phyloP scores from a whole-genome alignment of 2,888 invertebrate genomes.

The Strigamia crassipes region DNA sequence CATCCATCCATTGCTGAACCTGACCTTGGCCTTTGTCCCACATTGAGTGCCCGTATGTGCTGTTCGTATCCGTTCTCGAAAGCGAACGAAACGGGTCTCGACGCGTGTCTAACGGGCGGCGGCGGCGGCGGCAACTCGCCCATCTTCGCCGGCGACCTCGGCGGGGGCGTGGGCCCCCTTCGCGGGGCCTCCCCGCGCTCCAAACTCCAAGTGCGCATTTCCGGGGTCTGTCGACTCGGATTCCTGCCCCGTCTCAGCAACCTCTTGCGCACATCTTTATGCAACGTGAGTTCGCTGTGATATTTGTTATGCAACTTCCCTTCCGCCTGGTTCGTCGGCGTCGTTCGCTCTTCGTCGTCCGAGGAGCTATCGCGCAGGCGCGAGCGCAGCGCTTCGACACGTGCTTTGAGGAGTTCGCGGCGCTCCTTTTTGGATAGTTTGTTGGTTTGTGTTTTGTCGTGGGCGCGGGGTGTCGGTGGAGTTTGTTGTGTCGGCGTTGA shows the following conservation, averaged over 20 bases:
- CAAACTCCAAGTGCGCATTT: slow-evolving; percentile 32
- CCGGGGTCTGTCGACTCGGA: not conserved
- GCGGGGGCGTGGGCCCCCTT: slow-evolving; percentile 50
- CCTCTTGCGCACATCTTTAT: slow-evolving; percentile 63
- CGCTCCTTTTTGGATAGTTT: slow-evolving; percentile 51
- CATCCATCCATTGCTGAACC: not conserved
- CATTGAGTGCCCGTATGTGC: not conserved
- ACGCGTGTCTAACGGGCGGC: slow-evolving; percentile 24
- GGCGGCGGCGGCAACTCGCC: slow-evolving; percentile 48
- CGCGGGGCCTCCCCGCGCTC: not conserved
- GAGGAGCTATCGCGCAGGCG: slow-evolving; percentile 48
- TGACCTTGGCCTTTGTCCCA: slow-evolving; percentile 33
- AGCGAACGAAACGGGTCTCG: slow-evolving; percentile 47
- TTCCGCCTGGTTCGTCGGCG: not conserved
- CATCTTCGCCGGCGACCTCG: slow-evolving; percentile 28
- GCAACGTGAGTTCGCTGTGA: slow-evolving; percentile 48
- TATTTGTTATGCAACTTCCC: slow-evolving; percentile 43
- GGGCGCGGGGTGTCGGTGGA: not conserved
- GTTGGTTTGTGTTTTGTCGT: not conserved
- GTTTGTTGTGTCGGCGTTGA: slow-evolving; percentile 11
- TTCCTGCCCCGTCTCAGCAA: not conserved
- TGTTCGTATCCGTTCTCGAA: slow-evolving; percentile 43
- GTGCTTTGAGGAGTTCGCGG: slow-evolving; percentile 52
- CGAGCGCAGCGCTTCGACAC: slow-evolving; percentile 52
- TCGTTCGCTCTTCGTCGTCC: slow-evolving; percentile 53